A percentile compares a stretch with the other conserved stretches of the same genome.
These are phyloP conservation scores for Drosophila pruinosa DNA, from an alignment of 1,140 invertebrate species.

Conservation along the genomic window DNA sequence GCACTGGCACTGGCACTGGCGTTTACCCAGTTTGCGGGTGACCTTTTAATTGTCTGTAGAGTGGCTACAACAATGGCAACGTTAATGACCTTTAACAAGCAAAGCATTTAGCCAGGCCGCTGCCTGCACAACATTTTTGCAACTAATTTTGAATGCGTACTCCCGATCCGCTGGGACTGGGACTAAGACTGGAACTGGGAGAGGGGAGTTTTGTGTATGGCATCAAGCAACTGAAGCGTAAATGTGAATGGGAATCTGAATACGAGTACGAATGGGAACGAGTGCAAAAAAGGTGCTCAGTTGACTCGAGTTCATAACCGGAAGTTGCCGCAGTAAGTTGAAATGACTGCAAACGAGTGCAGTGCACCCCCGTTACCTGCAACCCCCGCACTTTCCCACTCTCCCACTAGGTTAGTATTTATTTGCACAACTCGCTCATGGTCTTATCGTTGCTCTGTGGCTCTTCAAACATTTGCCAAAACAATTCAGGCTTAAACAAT, in stretches of 20 bases:
- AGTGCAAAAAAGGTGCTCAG: slow-evolving; percentile 58
- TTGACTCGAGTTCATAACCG: slow-evolving; percentile 65
- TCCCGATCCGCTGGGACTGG: neutral
- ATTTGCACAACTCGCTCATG: neutral
- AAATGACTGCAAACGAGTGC: slow-evolving; percentile 45
- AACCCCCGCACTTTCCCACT: neutral
- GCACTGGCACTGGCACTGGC: no score
- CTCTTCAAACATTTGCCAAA: slow-evolving; percentile 65
- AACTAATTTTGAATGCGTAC: slow-evolving; percentile 55
- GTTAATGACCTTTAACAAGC: slow-evolving; percentile 81
- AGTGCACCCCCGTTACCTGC: slow-evolving; percentile 35
- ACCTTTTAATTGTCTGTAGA: slow-evolving; percentile 57
- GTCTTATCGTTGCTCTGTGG: slow-evolving; percentile 1
- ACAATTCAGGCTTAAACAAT: slow-evolving; percentile 76
- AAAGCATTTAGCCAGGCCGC: slow-evolving; percentile 55
- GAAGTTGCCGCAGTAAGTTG: slow-evolving; percentile 52
- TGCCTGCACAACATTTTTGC: slow-evolving; percentile 42
- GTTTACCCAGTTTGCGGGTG: slow-evolving; percentile 50
- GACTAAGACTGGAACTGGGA: neutral
- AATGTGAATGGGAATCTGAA: slow-evolving; percentile 66
- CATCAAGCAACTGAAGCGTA: slow-evolving; percentile 68
- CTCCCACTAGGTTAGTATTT: neutral
- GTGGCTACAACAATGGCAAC: slow-evolving; percentile 60
- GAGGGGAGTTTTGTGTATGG: neutral
- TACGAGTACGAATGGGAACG: slow-evolving; percentile 26